Evolutionary conservation across 1,140 invertebrate genomes (phyloP).

Genomic region (Akabosia matsudoensis): DNA sequence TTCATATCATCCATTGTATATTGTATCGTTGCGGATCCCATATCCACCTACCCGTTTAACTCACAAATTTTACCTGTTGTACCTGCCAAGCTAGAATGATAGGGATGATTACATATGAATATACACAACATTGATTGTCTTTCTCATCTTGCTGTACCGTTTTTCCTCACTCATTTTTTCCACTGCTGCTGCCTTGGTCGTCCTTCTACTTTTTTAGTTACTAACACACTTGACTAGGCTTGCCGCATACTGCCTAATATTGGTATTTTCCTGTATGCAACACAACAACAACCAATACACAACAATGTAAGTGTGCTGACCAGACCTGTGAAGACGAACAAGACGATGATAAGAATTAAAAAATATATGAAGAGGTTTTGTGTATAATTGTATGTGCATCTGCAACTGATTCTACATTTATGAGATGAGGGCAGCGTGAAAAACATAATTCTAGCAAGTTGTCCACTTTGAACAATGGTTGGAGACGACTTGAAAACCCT

Average conservation of each 20-base stretch:
- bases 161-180: not conserved
- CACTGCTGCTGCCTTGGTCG: conserved; percentile 15
- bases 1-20: too few species aligned
- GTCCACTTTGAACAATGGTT: conserved; percentile 10
- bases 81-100: too few species aligned
- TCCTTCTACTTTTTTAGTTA: conserved; percentile 19
- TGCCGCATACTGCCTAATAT: not conserved
- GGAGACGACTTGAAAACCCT: not conserved
- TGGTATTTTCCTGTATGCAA: not conserved
- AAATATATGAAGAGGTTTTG: not conserved
- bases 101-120: too few species aligned
- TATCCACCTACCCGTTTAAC: conserved; percentile 6
- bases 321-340: conserved; percentile 7
- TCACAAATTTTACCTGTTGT: not conserved
- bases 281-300: not conserved
- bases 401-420: not conserved
- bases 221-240: not conserved
- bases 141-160: not conserved
- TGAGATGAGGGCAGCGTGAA: not conserved
- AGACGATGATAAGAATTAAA: not conserved
- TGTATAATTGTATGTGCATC: not conserved
- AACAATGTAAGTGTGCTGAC: not conserved
- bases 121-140: not conserved
- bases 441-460: conserved; percentile 1
- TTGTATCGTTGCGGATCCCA: not conserved